Conservation (phyloP, 1,140 invertebrate species). For the Nilaparvata lugens region DNA sequence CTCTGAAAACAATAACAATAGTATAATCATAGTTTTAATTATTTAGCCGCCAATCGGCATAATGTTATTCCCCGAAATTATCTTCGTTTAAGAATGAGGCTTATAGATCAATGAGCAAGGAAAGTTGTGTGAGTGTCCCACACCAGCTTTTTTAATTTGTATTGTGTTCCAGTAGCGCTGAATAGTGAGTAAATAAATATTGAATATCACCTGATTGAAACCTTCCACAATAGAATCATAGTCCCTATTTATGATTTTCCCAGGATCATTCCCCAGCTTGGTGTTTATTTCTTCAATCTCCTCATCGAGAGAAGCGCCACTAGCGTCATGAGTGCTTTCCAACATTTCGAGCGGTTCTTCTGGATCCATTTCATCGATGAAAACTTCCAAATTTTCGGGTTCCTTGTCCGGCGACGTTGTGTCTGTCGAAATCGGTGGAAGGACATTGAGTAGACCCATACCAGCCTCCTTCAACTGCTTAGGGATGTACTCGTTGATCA, state of each 20-base stretch:
- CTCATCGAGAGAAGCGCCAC: neutral
- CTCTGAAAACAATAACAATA: no score
- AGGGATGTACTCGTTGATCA: neutral
- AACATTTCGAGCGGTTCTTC: no score
- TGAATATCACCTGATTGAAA: neutral
- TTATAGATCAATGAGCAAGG: no score
- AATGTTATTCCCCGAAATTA: no score
- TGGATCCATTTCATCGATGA: neutral
- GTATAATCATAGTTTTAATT: no score
- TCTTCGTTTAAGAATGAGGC: no score
- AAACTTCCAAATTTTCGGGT: neutral
- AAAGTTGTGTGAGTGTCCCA: no score
- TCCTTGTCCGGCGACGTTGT: neutral
- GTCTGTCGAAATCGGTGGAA: neutral
- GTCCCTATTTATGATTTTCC: neutral
- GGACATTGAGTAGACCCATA: neutral
- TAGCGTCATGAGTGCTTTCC: no score
- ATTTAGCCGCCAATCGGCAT: no score
- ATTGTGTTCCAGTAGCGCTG: no score
- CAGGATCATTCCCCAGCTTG: neutral
- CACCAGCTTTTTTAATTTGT: no score
- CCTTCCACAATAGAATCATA: neutral
- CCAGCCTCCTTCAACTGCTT: neutral
- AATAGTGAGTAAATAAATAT: no score
- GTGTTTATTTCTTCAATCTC: neutral